Evolutionary conservation across 2,888 invertebrate genomes (phyloP), one percentile per base, ranked within the genome.

Genomic region (Elaeidobius kamerunicus): DNA sequence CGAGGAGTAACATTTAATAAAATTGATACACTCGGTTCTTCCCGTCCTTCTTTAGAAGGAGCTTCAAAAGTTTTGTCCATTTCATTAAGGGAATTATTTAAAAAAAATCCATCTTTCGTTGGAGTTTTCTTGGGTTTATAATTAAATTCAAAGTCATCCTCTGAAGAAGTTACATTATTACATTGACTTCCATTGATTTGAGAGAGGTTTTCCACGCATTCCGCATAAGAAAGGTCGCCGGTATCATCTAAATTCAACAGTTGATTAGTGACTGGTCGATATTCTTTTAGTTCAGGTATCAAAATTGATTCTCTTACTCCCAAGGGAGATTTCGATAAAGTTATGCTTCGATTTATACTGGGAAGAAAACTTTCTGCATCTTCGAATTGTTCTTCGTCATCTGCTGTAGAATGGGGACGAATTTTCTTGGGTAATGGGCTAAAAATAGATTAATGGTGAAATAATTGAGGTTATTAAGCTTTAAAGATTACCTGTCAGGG

Each of bases 311-410:
- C 23, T 23, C 23, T 4, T 23, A 9, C 9, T 6, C 23, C 23
- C 5, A 4, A 23, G 23, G 23, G 23, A 23, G 23, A 6, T 23
- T 23, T 23, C 9, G 23, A 23, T 4, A 9, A 9, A 4, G 23
- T 23, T 4, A 9, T 23, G 23, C 23, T 23, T 9, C 9, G 23
- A 9, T 6, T 6, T 23, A 19, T 41, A 27, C 40, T 41, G 2
- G 48, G 40, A 6, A 48, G 20, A 17, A 41, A 48, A 1, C 41
- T 48, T 35, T 48, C 40, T 9, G 48, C 48, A 27, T 48, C 48
- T 27, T 41, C 48, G 32, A 41, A 48, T 32, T 32, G n/a, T 20
- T 41, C 48, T 1, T 48, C 48, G 9, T 48, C 48, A 7, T 48
- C 48, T 30, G 11, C 30, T 6, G 3, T 12, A 3, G 30, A 11